A percentile compares a stretch with the other conserved stretches of the same genome.
phyloP scores from a whole-genome alignment of 1,140 invertebrate genomes.

The Meloidogyne exigua region DNA sequence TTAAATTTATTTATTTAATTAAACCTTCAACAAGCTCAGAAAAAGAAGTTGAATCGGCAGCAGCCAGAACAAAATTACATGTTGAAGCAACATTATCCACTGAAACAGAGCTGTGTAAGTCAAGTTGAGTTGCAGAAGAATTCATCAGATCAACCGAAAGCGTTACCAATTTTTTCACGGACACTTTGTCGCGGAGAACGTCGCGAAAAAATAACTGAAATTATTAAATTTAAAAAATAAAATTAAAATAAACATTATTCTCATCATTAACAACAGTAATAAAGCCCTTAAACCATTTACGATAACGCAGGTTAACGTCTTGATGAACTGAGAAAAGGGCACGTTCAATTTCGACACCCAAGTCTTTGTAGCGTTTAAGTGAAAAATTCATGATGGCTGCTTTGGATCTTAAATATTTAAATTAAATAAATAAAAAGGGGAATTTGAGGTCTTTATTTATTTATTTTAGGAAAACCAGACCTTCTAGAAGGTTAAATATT shows the following conservation, averaged over 20 bases:
- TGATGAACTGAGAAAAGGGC: constrained; percentile 8
- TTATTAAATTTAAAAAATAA: neutral
- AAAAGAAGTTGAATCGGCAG: constrained; percentile 19
- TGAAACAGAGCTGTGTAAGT: neutral
- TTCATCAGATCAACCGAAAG: constrained; percentile 9
- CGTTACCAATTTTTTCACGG: constrained; percentile 19
- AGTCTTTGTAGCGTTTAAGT: constrained; percentile 21
- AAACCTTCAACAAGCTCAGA: neutral
- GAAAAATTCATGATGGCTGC: constrained; percentile 15
- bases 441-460: no score
- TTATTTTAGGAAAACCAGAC: no score
- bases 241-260: constrained; percentile 1
- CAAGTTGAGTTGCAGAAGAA: neutral
- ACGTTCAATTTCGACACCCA: constrained; percentile 24
- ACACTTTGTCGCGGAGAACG: constrained; percentile 20
- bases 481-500: no score
- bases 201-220: constrained; percentile 19
- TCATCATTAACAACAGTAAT: constrained; percentile 23
- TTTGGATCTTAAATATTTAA: neutral
- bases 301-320: constrained; percentile 17
- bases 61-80: neutral
- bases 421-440: neutral
- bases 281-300: constrained; percentile 26
- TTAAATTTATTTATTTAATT: no score
- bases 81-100: neutral